Conservation (phyloP, 1,140 invertebrate species). For the Tachypleus tridentatus region DNA sequence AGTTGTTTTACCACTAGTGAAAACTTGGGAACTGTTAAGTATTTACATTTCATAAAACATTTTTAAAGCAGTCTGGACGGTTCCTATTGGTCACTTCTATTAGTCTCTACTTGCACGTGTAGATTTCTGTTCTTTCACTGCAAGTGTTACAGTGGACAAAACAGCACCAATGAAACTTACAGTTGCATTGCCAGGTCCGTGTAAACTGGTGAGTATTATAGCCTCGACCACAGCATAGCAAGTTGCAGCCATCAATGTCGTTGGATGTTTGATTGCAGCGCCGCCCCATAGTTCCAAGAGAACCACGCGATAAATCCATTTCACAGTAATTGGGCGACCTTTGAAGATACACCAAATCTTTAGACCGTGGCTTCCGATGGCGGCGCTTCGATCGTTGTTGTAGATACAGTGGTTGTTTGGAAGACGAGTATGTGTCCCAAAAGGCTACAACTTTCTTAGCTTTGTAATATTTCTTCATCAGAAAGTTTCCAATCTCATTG, state of each 20-base stretch:
- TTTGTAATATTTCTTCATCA: slow-evolving; percentile 34
- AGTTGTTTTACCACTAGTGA: too few species aligned
- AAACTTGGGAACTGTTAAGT: too few species aligned
- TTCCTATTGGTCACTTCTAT: too few species aligned
- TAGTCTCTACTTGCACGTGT: slow-evolving; percentile 41
- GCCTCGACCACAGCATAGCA: slow-evolving; percentile 49
- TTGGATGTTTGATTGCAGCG: slow-evolving; percentile 47
- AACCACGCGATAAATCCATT: slow-evolving; percentile 35
- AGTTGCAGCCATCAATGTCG: slow-evolving; percentile 49
- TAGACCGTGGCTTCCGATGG: slow-evolving; percentile 47
- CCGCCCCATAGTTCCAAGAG: slow-evolving; percentile 44
- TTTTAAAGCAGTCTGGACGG: too few species aligned
- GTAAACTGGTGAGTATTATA: slow-evolving; percentile 21
- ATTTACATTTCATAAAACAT: too few species aligned
- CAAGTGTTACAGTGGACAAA: slow-evolving; percentile 48
- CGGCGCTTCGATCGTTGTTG: slow-evolving; percentile 8
- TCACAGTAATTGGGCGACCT: slow-evolving; percentile 87
- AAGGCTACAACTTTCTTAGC: slow-evolving; percentile 26
- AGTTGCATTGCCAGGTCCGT: slow-evolving; percentile 39
- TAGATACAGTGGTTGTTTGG: slow-evolving; percentile 8
- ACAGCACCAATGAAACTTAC: slow-evolving; percentile 52
- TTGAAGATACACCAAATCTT: slow-evolving; percentile 78
- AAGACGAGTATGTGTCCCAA: background rate
- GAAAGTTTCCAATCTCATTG: slow-evolving; percentile 29
- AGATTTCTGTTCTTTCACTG: slow-evolving; percentile 40